Conservation (phyloP, 2,797 vertebrate genomes). For the Coregonus suidteri region DNA sequence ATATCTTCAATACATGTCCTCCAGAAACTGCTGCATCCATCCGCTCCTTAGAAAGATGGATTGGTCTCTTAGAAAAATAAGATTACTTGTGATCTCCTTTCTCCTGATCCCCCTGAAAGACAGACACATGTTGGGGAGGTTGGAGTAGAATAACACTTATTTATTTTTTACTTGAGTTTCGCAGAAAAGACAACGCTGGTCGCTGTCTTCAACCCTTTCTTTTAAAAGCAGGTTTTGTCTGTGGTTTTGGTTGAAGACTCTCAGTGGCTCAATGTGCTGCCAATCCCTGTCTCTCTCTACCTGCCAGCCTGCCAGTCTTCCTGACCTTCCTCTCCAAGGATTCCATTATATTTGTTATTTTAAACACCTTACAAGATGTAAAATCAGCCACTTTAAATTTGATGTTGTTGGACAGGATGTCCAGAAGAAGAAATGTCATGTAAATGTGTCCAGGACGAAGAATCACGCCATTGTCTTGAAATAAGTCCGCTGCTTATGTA, state of each 20-base stretch:
- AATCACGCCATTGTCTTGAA: neutral
- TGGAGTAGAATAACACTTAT: neutral
- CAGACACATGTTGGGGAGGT: neutral
- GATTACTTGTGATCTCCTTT: no score
- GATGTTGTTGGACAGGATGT: slow-evolving; percentile 2
- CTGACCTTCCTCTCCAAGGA: neutral
- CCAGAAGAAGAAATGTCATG: neutral
- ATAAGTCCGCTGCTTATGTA: neutral
- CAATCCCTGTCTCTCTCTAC: neutral
- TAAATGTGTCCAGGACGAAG: neutral
- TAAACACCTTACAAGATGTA: neutral
- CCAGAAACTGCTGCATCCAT: slow-evolving; percentile 46
- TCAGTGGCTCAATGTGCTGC: neutral
- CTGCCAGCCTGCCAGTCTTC: neutral
- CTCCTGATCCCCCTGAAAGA: neutral
- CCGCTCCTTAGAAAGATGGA: no score
- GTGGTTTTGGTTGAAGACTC: slow-evolving; percentile 1
- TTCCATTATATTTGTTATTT: neutral
- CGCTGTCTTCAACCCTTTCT: neutral
- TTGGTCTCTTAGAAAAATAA: no score
- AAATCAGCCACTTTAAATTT: neutral
- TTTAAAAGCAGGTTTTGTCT: neutral
- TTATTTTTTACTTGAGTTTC: neutral
- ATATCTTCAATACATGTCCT: slow-evolving; percentile 70
- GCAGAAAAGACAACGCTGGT: neutral